Conservation (phyloP, 2,888 invertebrate species). For the Papilio demoleus region DNA sequence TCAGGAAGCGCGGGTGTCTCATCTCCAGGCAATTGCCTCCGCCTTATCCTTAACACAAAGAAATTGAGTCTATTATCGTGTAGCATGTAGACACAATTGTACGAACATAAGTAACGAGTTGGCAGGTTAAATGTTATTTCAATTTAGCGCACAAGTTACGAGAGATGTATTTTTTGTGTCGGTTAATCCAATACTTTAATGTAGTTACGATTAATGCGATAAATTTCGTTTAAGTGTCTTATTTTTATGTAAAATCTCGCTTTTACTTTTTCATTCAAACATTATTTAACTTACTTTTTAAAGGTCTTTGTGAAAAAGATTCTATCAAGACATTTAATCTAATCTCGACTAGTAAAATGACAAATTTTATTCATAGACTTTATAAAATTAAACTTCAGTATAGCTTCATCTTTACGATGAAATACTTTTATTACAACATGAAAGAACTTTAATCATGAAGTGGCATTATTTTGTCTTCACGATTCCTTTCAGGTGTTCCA, state of each 20-base stretch:
- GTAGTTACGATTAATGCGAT: neutral
- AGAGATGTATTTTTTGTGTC: conserved; percentile 1
- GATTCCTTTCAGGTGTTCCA: conserved; percentile 13
- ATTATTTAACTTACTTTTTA: too few species aligned
- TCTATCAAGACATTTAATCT: neutral
- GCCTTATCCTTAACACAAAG: conserved; percentile 26
- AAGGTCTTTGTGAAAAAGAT: neutral
- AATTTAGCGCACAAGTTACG: conserved; percentile 17
- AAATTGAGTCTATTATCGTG: conserved; percentile 31
- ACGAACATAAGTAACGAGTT: conserved; percentile 27
- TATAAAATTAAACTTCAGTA: neutral
- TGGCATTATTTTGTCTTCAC: neutral
- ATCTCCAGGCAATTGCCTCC: conserved; percentile 16
- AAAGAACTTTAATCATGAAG: conserved; percentile 14
- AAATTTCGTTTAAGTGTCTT: neutral
- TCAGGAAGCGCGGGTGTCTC: conserved; percentile 32
- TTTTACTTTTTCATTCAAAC: neutral
- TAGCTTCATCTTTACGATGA: too few species aligned
- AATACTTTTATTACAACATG: neutral
- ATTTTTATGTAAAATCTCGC: neutral
- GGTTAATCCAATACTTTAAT: neutral
- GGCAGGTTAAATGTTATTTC: conserved; percentile 35
- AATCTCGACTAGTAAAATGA: neutral
- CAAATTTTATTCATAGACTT: neutral
- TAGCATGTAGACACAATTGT: conserved; percentile 12